Conservation (phyloP, 2,113 vertebrate species). For the Scalopus aquaticus region DNA sequence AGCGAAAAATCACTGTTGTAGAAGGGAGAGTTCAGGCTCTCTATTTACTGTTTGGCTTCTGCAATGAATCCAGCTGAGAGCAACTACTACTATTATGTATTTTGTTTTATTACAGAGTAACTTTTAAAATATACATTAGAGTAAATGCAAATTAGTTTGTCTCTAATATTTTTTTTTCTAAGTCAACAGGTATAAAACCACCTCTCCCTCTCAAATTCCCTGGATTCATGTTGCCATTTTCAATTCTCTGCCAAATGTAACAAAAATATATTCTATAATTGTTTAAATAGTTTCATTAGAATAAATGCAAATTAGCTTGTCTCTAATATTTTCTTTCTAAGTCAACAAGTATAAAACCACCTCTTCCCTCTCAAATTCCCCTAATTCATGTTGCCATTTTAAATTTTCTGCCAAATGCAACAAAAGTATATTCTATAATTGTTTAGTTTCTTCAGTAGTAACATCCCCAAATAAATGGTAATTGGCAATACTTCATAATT, state of each 20-base stretch:
- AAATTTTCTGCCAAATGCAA: constrained; percentile 15
- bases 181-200: background rate
- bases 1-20: constrained; percentile 60
- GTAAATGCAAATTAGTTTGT: background rate
- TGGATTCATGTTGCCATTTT: background rate
- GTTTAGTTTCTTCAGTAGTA: background rate
- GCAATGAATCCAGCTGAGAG: constrained; percentile 56
- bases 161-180: background rate
- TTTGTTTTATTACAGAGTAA: background rate
- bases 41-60: constrained; percentile 62
- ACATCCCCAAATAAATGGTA: background rate
- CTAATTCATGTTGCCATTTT: background rate
- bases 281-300: background rate
- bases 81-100: constrained; percentile 28
- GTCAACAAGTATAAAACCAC: background rate
- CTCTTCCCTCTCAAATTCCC: background rate
- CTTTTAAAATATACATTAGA: constrained; percentile 23
- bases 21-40: constrained; percentile 45
- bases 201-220: background rate
- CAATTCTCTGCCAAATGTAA: constrained; percentile 15
- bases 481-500: constrained; percentile 30
- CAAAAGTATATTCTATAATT: background rate
- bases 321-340: background rate
- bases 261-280: background rate
- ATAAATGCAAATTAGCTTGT: background rate